Evolutionary conservation across 2,888 invertebrate genomes (phyloP).

Genomic region (Dryomyza anilis): DNA sequence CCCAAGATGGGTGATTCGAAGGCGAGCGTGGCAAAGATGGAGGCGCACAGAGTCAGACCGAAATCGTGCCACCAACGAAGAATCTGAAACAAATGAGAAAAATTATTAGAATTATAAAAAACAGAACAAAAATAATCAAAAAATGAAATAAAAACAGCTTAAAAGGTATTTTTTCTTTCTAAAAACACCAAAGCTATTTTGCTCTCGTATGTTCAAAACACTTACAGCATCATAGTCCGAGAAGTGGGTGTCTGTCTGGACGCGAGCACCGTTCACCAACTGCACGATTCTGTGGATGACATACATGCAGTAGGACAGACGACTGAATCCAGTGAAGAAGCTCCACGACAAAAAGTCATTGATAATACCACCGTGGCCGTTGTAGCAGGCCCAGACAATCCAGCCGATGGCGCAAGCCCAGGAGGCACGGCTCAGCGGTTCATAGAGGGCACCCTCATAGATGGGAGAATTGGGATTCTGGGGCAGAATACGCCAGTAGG

Average conservation of each 20-base stretch:
- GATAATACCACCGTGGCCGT: slow-evolving; percentile 57
- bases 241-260: slow-evolving; percentile 54
- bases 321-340: slow-evolving; percentile 56
- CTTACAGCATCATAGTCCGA: slow-evolving; percentile 57
- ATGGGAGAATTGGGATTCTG: slow-evolving; percentile 45
- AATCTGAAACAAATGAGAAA: slow-evolving; percentile 43
- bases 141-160: not conserved
- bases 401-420: slow-evolving; percentile 57
- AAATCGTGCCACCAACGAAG: slow-evolving; percentile 62
- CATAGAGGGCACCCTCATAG: slow-evolving; percentile 57
- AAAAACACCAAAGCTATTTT: no score
- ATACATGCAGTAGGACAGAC: slow-evolving; percentile 58
- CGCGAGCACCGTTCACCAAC: slow-evolving; percentile 49
- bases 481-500: slow-evolving; percentile 52
- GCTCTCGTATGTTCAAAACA: no score
- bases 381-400: slow-evolving; percentile 60
- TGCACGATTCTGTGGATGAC: slow-evolving; percentile 57
- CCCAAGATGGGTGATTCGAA: slow-evolving; percentile 63
- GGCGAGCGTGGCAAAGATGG: slow-evolving; percentile 60
- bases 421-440: slow-evolving; percentile 52
- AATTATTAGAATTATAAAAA: not conserved
- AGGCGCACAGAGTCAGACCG: slow-evolving; percentile 54
- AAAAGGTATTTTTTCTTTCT: no score
- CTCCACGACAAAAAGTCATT: slow-evolving; percentile 57
- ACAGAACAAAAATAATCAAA: no score